Conservation (phyloP, 2,113 vertebrate genomes). For the Lagopus leucura region DNA sequence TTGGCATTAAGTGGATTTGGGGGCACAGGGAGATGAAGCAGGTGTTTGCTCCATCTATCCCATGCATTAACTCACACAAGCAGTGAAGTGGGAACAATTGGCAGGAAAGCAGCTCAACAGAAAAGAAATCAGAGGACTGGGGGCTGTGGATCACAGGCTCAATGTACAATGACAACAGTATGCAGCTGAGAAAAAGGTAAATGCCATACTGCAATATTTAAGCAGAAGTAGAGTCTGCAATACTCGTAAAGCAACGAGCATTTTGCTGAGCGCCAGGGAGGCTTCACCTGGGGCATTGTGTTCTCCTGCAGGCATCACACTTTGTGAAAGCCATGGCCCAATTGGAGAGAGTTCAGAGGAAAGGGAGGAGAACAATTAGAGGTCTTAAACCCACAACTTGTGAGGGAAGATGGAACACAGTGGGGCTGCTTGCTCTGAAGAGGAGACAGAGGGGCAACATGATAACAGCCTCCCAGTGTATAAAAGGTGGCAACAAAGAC, state of each 20-base stretch:
- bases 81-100: constrained; percentile 1
- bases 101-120: not conserved
- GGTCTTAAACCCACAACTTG: constrained; percentile 42
- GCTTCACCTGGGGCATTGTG: not conserved
- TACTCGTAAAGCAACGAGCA: not conserved
- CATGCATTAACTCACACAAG: not conserved
- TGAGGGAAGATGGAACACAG: constrained; percentile 57
- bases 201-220: not conserved
- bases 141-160: not conserved
- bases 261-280: constrained; percentile 44
- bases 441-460: not conserved
- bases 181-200: constrained; percentile 62
- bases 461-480: not conserved
- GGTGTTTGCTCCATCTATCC: constrained; percentile 24
- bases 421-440: constrained; percentile 51
- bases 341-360: constrained; percentile 39
- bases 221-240: constrained; percentile 12
- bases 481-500: constrained; percentile 27
- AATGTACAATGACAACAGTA: not conserved
- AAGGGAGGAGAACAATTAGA: constrained; percentile 3
- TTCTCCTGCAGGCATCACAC: not conserved
- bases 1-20: not conserved
- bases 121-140: not conserved
- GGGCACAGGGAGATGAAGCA: not conserved
- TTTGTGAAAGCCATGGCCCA: constrained; percentile 2